Evolutionary conservation across 2,888 invertebrate genomes (phyloP).

Genomic region (Autographa gamma): DNA sequence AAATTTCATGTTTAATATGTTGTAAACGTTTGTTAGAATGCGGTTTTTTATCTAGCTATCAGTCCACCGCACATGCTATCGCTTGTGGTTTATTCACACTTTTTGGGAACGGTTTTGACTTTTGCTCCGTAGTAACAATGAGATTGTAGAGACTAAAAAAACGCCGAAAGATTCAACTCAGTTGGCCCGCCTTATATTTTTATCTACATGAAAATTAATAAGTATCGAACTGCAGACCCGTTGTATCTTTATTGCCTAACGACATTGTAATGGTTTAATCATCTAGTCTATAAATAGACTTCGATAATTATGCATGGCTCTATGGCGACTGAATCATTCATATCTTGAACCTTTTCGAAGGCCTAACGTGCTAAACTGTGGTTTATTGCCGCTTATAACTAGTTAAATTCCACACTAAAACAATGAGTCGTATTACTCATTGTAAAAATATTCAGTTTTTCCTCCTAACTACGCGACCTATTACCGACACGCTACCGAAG

Average conservation of each 20-base stretch:
- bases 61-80: background rate
- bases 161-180: too few species aligned
- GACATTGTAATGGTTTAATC: background rate
- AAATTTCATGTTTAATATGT: slow-evolving; percentile 1
- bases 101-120: background rate
- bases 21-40: background rate
- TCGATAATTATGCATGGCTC: background rate
- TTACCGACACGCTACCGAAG: slow-evolving; percentile 17
- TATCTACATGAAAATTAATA: too few species aligned
- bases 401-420: slow-evolving; percentile 22
- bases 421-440: slow-evolving; percentile 44
- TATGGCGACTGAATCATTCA: slow-evolving; percentile 19
- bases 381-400: slow-evolving; percentile 18
- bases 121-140: background rate
- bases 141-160: background rate
- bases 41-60: background rate
- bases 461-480: slow-evolving; percentile 26
- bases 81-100: background rate
- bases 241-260: background rate
- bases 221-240: background rate
- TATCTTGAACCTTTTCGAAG: slow-evolving; percentile 19
- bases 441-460: slow-evolving; percentile 48
- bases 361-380: slow-evolving; percentile 12
- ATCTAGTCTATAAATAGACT: background rate
- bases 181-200: too few species aligned